A percentile compares a stretch with the other conserved stretches of the same genome.
These are phyloP conservation scores for Corythornis vintsioides DNA, from an alignment of 2,113 vertebrate species.

Conservation along the genomic window DNA sequence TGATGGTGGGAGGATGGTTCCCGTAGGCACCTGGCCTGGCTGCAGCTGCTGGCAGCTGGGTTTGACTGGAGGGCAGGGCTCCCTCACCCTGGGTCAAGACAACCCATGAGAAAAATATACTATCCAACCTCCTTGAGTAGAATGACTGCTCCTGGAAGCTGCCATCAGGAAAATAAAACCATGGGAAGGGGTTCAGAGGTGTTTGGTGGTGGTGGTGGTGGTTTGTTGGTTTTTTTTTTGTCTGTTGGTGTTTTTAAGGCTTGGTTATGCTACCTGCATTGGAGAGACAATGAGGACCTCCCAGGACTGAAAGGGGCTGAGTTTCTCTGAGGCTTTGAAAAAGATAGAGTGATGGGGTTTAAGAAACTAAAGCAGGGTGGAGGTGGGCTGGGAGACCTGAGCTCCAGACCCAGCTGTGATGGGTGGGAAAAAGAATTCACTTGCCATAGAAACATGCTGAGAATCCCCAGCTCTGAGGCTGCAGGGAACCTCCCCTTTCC, in stretches of 20 bases:
- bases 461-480: not conserved
- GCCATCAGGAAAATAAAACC: not conserved
- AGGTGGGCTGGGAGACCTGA: not conserved
- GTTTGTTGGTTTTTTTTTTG: not conserved
- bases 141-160: not conserved
- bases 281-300: not conserved
- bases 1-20: not conserved
- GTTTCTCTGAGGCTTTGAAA: not conserved
- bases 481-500: not conserved
- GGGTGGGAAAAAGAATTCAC: not conserved
- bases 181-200: not conserved
- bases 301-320: not conserved
- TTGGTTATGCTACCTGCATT: not conserved
- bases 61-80: slow-evolving; percentile 24
- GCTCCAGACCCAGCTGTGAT: not conserved
- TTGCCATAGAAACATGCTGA: not conserved
- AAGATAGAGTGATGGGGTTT: not conserved
- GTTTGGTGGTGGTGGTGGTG: not conserved
- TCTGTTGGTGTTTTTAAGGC: too few relatives aligned
- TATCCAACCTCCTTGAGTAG: not conserved
- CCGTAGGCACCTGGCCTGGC: fast-evolving
- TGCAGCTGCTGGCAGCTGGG: not conserved
- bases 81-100: not conserved
- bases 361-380: not conserved
- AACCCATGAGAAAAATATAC: not conserved